phyloP scores from a whole-genome alignment of 2,113 vertebrate species.

The Chauna torquata region DNA sequence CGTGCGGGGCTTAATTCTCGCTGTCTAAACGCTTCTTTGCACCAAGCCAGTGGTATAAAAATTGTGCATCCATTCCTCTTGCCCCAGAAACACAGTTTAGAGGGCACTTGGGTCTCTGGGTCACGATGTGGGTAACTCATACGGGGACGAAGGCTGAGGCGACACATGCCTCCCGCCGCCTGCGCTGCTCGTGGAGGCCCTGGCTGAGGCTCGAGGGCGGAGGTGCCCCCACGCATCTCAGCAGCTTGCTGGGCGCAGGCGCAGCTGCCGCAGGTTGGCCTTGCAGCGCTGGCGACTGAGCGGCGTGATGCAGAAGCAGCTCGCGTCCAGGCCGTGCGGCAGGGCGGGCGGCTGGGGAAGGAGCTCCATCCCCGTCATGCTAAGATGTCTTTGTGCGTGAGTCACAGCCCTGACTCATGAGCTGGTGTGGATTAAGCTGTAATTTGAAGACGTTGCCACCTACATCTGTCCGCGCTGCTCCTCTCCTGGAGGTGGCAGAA shows the following conservation, averaged over 20 bases:
- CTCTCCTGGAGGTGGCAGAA: slow-evolving; percentile 52
- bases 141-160: fast-evolving
- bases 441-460: slow-evolving; percentile 33
- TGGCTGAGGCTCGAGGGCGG: not conserved
- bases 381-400: not conserved
- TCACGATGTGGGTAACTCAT: not conserved
- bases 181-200: not conserved
- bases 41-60: not conserved
- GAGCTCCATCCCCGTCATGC: not conserved
- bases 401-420: slow-evolving; percentile 46
- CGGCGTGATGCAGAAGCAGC: fast-evolving
- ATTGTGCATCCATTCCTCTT: not conserved
- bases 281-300: fast-evolving
- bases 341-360: not conserved
- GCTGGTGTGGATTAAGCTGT: not conserved
- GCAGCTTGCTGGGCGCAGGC: not conserved
- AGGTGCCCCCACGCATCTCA: fast-evolving
- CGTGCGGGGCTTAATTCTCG: not conserved
- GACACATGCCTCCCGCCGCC: fast-evolving
- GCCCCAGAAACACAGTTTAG: not conserved
- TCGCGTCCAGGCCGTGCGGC: not conserved
- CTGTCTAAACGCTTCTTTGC: not conserved
- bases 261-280: fast-evolving
- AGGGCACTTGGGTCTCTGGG: not conserved
- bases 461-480: not conserved